Base-by-base conservation (phyloP, 2,113 vertebrate genomes). In the Oxyruncus cristatus region DNA sequence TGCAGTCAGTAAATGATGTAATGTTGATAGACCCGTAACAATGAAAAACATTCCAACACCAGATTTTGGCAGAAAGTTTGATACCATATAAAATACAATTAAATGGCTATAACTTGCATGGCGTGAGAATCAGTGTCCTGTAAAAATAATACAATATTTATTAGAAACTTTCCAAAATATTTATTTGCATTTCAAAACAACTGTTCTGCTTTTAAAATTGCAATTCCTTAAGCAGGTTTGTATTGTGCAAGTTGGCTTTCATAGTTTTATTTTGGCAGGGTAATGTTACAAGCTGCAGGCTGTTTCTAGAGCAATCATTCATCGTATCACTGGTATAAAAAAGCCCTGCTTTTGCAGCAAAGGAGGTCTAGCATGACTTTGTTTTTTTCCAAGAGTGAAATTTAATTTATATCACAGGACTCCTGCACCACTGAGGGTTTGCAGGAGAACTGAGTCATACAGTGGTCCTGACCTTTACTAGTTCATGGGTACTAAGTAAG, bases 1-100 rank as follows among this genome's bases (percentile, higher is more conserved):
- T 95, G 93, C 86, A 74, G 78, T 83, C 90, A 97, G 82, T 91
- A 93, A 95, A 94, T 97, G 97, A 97, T 91, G 95, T 95, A 96
- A 97, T 90, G 95, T 49, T 92, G 93, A 96, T 93, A 95, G 95
- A 92, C 88, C 86, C 58, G 1, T 94, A 97, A 96, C 94, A 95
- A 94, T 10, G 27, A 82, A 90, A 96, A 92, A 79, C 88, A 92
- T 96, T 96, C 96, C 95, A 92, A 65, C 73, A 76, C 37, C 5
- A 35, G 82, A 91, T 91, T 91, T 96, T 97, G 97, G 94, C 97
- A 96, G 89, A 86, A 89, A 52, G 91, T 88, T 89, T 89, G 79
- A 70, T 92, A 91, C 92, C 89, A 80, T 93, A 95, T 92, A 95
- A 96, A 96, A 92, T 44, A 88, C 55, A 92, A 95, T 96, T 94